A percentile compares a stretch with the other conserved stretches of the same genome.
Conservation (phyloP, 1,140 invertebrate genomes). For the Drosophila murphyi region DNA sequence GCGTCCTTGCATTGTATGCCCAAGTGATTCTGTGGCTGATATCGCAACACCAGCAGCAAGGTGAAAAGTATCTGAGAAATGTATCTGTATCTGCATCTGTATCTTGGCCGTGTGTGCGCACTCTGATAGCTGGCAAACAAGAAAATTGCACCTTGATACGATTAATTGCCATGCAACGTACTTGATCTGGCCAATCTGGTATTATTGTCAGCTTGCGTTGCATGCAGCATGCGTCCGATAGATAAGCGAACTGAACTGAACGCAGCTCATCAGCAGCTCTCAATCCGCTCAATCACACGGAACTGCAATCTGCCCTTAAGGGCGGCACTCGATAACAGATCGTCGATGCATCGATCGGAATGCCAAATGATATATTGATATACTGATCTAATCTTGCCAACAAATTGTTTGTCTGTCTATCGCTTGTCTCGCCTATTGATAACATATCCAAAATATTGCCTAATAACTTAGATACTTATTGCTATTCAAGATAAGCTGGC, state of each 20-base stretch:
- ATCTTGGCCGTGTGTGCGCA: constrained; percentile 17
- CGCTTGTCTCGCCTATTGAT: no score
- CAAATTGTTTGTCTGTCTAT: no score
- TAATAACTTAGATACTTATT: no score
- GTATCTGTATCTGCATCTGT: constrained; percentile 14
- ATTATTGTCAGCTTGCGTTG: constrained; percentile 7
- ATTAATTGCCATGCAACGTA: constrained; percentile 12
- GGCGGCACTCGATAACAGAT: no score
- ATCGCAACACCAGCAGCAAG: constrained; percentile 41
- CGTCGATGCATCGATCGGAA: no score
- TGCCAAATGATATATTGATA: no score
- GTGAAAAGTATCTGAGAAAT: constrained; percentile 37
- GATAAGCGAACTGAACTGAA: constrained; percentile 1
- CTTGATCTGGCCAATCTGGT: constrained; percentile 20
- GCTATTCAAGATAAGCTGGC: no score
- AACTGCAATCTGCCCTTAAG: no score
- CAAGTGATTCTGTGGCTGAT: constrained; percentile 20
- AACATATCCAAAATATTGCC: no score
- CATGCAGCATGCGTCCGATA: neutral
- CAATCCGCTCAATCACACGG: neutral
- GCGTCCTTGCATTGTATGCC: constrained; percentile 50
- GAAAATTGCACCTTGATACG: constrained; percentile 20
- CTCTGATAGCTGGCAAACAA: constrained; percentile 23
- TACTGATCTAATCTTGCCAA: no score
- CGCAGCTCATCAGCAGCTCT: neutral